Conservation (phyloP, 2,797 vertebrate genomes). For the Ficedula albicollis region DNA sequence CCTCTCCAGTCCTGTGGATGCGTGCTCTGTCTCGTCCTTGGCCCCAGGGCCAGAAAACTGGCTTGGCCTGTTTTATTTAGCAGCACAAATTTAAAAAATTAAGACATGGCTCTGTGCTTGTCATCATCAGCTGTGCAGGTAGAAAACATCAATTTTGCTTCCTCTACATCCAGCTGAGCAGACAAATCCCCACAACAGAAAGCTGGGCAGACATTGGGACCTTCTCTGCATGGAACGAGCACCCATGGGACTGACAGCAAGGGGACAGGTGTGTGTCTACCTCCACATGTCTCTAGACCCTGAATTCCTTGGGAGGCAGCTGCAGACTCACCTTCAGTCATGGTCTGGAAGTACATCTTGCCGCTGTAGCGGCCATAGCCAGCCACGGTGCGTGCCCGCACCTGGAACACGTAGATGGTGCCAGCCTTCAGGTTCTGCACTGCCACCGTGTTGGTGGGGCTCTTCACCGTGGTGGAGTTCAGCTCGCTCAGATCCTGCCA, state of each 20-base stretch:
- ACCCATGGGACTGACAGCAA: not conserved
- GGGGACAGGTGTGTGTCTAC: not conserved
- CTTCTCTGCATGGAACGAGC: not conserved
- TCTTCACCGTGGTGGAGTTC: slow-evolving; percentile 90
- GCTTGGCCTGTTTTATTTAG: not conserved
- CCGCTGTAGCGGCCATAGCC: slow-evolving; percentile 95
- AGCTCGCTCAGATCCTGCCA: slow-evolving; percentile 87
- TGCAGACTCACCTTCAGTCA: slow-evolving; percentile 90
- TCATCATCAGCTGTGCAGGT: not conserved
- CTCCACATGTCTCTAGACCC: not conserved
- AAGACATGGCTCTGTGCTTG: not conserved
- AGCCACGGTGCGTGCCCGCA: slow-evolving; percentile 92
- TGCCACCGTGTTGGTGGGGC: slow-evolving; percentile 90
- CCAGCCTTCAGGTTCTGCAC: slow-evolving; percentile 88
- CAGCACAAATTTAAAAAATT: not conserved
- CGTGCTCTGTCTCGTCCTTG: not conserved
- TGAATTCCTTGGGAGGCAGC: not conserved
- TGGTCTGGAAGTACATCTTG: slow-evolving; percentile 98
- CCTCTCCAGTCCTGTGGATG: not conserved
- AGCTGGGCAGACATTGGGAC: not conserved
- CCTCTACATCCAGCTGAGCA: not conserved
- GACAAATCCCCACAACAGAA: not conserved
- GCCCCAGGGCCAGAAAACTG: not conserved
- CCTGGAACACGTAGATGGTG: slow-evolving; percentile 96
- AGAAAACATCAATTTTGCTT: not conserved